Evolutionary conservation across 2,113 vertebrate genomes (phyloP).

Genomic region (Sclerurus mexicanus): DNA sequence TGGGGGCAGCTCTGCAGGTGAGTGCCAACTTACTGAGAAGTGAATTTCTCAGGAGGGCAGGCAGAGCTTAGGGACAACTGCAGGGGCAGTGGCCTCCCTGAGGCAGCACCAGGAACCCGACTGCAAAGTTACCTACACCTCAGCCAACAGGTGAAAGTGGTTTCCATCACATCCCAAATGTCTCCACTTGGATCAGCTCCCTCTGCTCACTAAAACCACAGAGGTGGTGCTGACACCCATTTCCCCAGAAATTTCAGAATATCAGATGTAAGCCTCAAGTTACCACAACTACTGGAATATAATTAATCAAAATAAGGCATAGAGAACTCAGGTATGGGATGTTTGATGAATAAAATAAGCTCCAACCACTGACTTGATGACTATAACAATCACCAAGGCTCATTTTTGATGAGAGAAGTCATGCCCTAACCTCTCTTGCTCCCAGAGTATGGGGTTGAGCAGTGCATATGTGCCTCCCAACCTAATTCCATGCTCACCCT

Average conservation of each 20-base stretch:
- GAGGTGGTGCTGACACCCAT: fast-evolving
- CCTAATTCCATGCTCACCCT: background rate
- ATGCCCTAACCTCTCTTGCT: background rate
- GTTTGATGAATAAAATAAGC: background rate
- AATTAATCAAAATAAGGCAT: background rate
- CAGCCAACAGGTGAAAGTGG: background rate
- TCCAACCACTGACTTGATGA: background rate
- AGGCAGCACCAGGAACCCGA: background rate
- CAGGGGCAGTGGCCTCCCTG: background rate
- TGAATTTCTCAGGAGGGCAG: background rate
- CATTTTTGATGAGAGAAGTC: background rate
- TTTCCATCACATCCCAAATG: background rate
- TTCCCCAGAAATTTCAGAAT: background rate
- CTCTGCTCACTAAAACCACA: background rate
- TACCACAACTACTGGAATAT: background rate
- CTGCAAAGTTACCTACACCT: background rate
- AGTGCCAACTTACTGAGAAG: background rate
- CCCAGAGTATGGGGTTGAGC: background rate
- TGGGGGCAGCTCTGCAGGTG: background rate
- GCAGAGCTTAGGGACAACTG: background rate
- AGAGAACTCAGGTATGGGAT: background rate
- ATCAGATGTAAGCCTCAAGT: background rate
- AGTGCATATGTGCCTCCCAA: background rate
- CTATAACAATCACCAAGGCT: fast-evolving
- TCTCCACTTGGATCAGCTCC: background rate